Evolutionary conservation across 2,797 vertebrate species (phyloP).

Genomic region (Anableps anableps): DNA sequence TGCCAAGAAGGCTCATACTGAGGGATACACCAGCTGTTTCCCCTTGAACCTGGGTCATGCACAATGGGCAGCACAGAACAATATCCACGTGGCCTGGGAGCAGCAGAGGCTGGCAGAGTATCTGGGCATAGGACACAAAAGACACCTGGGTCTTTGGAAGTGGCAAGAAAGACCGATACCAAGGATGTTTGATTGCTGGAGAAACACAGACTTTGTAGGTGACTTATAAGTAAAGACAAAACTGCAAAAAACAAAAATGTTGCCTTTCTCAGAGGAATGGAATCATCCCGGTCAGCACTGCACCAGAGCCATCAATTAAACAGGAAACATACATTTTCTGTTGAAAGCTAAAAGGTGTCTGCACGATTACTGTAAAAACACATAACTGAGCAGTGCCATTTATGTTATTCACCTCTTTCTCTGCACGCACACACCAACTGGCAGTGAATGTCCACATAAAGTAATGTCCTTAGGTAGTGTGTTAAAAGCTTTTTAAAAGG

Average conservation of each 20-base stretch:
- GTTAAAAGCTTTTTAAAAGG: neutral
- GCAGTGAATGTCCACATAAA: neutral
- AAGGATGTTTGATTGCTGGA: constrained; percentile 50
- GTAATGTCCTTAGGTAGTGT: neutral
- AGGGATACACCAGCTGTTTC: constrained; percentile 83
- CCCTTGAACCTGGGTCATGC: constrained; percentile 65
- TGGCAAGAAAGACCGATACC: constrained; percentile 60
- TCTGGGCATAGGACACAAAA: constrained; percentile 56
- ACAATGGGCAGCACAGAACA: constrained; percentile 76
- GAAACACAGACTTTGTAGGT: constrained; percentile 48
- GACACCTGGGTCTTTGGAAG: constrained; percentile 69
- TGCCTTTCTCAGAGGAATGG: neutral
- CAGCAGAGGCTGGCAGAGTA: constrained; percentile 53
- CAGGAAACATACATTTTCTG: neutral
- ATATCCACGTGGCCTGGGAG: constrained; percentile 68
- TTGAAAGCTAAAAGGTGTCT: neutral
- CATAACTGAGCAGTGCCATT: neutral
- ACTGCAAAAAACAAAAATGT: constrained; percentile 21
- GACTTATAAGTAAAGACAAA: constrained; percentile 45
- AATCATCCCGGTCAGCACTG: neutral
- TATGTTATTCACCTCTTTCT: neutral
- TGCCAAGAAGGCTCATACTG: constrained; percentile 68
- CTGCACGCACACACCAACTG: neutral
- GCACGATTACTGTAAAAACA: neutral
- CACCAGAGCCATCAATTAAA: neutral